These are phyloP conservation scores for Cichlasoma orientale DNA, from an alignment of 2,797 vertebrate genomes.

Conservation along the genomic window DNA sequence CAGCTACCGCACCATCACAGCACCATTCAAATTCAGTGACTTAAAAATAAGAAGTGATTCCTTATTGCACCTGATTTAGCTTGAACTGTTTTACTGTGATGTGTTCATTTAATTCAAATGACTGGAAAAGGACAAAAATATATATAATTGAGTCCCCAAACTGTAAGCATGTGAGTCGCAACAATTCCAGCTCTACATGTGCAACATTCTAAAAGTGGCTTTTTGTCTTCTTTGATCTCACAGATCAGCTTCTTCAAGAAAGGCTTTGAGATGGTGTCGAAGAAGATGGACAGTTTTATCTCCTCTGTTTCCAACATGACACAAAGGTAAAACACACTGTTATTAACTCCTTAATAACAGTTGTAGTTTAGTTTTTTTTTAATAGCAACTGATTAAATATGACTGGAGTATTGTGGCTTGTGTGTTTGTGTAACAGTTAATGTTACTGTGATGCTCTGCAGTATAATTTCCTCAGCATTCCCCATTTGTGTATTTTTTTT, in stretches of 20 bases:
- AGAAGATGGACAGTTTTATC: conserved; percentile 91
- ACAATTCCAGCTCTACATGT: neutral
- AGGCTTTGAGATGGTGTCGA: conserved; percentile 93
- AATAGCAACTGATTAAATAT: neutral
- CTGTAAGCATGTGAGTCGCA: neutral
- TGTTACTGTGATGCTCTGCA: neutral
- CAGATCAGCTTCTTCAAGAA: conserved; percentile 96
- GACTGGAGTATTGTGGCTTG: neutral
- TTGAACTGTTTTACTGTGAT: neutral
- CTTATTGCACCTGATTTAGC: neutral
- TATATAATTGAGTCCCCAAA: neutral
- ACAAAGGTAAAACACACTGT: conserved; percentile 84
- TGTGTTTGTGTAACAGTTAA: neutral
- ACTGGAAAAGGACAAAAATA: neutral
- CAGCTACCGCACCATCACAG: neutral
- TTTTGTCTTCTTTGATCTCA: conserved; percentile 46
- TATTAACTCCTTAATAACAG: neutral
- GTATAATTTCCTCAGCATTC: neutral
- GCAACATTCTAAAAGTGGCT: neutral
- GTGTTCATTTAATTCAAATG: no score
- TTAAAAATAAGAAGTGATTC: neutral
- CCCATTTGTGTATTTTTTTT: neutral
- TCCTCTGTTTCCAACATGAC: conserved; percentile 89
- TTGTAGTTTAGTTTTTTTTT: neutral
- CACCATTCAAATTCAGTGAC: neutral